Percentiles rank a stretch among this genome's conserved stretches.
phyloP scores from a whole-genome alignment of 2,888 invertebrate genomes.

The Colletes collaris region DNA sequence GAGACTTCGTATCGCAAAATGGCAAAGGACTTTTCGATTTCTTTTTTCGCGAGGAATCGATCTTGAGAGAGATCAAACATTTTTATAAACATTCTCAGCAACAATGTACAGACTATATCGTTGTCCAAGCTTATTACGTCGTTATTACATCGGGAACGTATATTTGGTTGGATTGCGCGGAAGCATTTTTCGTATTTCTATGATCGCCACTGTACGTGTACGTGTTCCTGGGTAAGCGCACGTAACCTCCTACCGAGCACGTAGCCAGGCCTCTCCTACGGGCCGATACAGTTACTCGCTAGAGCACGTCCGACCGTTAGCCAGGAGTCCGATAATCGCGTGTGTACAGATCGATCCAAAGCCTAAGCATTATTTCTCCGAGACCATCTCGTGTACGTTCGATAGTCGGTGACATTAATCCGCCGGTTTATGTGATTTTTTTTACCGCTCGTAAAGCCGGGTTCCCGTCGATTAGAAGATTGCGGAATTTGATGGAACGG shows the following conservation, averaged over 20 bases:
- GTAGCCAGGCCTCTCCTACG: conserved; percentile 54
- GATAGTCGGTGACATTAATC: not conserved
- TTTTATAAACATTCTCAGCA: no score
- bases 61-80: no score
- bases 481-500: not conserved
- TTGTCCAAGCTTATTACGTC: no score
- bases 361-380: not conserved
- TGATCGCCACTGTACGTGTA: conserved; percentile 30
- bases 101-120: no score
- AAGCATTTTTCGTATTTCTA: no score
- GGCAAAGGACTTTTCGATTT: no score
- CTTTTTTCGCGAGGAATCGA: no score
- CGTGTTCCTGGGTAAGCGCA: conserved; percentile 53
- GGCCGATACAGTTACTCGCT: conserved; percentile 70
- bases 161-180: no score
- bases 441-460: no score
- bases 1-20: no score
- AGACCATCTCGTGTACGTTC: not conserved
- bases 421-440: not conserved
- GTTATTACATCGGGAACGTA: no score
- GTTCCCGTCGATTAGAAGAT: not conserved
- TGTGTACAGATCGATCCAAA: conserved; percentile 48
- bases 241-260: conserved; percentile 62
- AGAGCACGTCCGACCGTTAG: conserved; percentile 71
- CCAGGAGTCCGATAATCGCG: conserved; percentile 59